Percentiles rank a stretch among this genome's conserved stretches.
phyloP scores from a whole-genome alignment of 2,888 invertebrate species.

The Hofmannophila pseudospretella region DNA sequence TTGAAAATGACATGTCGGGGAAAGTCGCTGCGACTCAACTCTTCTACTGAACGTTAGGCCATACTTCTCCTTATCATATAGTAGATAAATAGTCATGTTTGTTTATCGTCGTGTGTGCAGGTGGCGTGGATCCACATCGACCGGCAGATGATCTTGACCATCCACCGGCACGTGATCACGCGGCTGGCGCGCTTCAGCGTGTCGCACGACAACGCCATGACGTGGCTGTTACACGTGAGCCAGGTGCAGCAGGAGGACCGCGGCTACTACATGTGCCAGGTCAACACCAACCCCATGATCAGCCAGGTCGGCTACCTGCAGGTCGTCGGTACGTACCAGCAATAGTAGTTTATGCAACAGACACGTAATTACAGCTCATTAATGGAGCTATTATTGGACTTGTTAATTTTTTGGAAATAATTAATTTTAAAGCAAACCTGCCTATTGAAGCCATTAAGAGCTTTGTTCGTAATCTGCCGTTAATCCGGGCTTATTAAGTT shows the following conservation, averaged over 20 bases:
- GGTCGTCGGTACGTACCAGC: slow-evolving; percentile 87
- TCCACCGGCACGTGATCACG: slow-evolving; percentile 94
- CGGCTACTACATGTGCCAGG: slow-evolving; percentile 94
- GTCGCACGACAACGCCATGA: slow-evolving; percentile 94
- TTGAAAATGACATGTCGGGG: too few relatives aligned
- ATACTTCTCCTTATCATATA: too few relatives aligned
- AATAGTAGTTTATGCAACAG: not conserved
- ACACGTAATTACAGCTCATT: too few relatives aligned
- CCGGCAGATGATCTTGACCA: slow-evolving; percentile 94
- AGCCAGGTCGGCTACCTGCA: slow-evolving; percentile 95
- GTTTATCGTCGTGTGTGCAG: too few relatives aligned
- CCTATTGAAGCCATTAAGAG: slow-evolving; percentile 2
- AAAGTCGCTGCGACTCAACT: too few relatives aligned
- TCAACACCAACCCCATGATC: slow-evolving; percentile 96
- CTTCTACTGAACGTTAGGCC: too few relatives aligned
- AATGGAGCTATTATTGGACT: not conserved
- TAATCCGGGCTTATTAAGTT: slow-evolving; percentile 13
- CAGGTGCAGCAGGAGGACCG: slow-evolving; percentile 94
- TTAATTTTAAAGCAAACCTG: slow-evolving; percentile 5
- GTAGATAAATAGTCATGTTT: too few relatives aligned
- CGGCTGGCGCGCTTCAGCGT: slow-evolving; percentile 94
- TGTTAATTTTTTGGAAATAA: not conserved
- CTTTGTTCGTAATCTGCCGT: slow-evolving; percentile 3
- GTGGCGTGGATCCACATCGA: slow-evolving; percentile 97
- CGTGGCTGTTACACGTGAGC: slow-evolving; percentile 93